These are phyloP conservation scores for Phrixothrix hirtus DNA, from an alignment of 2,888 invertebrate genomes.

Conservation along the genomic window DNA sequence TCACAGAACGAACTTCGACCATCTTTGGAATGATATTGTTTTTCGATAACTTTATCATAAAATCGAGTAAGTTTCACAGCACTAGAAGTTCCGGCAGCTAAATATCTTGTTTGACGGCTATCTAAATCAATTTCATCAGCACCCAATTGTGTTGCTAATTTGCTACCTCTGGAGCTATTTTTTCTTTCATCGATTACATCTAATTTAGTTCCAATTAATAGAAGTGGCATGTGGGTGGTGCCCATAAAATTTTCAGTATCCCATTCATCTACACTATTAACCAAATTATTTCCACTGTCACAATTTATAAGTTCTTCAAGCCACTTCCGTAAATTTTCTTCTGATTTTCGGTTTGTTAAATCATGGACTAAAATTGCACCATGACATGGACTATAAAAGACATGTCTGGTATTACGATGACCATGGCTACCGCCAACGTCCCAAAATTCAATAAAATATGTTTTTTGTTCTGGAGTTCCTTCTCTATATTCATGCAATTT, in stretches of 20 bases:
- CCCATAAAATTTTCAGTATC: constrained; percentile 87
- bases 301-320: constrained; percentile 84
- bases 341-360: constrained; percentile 93
- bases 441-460: constrained; percentile 94
- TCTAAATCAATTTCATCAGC: constrained; percentile 92
- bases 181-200: constrained; percentile 82
- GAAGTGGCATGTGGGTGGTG: constrained; percentile 85
- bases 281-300: constrained; percentile 56
- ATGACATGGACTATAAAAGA: constrained; percentile 93
- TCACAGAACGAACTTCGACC: constrained; percentile 47
- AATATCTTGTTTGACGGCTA: constrained; percentile 71
- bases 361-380: constrained; percentile 97
- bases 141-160: constrained; percentile 85
- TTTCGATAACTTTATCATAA: constrained; percentile 83
- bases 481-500: constrained; percentile 94
- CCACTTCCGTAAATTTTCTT: constrained; percentile 92
- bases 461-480: constrained; percentile 87
- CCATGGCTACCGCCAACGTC: constrained; percentile 95
- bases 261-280: constrained; percentile 65
- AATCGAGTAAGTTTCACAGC: constrained; percentile 92
- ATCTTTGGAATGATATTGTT: constrained; percentile 53
- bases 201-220: constrained; percentile 92
- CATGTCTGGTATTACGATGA: constrained; percentile 89
- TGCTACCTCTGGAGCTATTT: constrained; percentile 65
- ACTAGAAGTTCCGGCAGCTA: constrained; percentile 94